Evolutionary conservation across 2,797 vertebrate genomes (phyloP).

Genomic region (Darevskia mixta): DNA sequence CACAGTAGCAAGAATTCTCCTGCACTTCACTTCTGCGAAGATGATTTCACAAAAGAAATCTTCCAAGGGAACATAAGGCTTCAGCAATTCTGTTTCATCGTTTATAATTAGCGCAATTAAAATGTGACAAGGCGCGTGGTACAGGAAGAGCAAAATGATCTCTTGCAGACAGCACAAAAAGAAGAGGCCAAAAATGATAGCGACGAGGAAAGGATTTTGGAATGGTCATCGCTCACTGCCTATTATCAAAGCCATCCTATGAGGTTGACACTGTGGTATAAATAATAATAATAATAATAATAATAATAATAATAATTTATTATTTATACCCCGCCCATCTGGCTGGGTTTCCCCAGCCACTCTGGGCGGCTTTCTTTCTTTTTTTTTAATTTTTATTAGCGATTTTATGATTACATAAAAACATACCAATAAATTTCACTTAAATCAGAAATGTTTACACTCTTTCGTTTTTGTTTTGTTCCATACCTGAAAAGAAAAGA

Average conservation of each 20-base stretch:
- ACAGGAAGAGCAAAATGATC: background rate
- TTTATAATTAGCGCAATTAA: constrained; percentile 51
- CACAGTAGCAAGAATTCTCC: constrained; percentile 68
- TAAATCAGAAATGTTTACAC: too few relatives aligned
- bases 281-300: too few relatives aligned
- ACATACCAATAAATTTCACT: too few relatives aligned
- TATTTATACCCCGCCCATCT: too few relatives aligned
- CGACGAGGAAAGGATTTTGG: background rate
- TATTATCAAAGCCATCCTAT: background rate
- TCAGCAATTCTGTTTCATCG: constrained; percentile 46
- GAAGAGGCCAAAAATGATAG: background rate
- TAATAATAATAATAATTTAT: too few relatives aligned
- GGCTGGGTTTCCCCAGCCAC: too few relatives aligned
- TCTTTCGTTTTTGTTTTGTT: too few relatives aligned
- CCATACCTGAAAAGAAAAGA: too few relatives aligned
- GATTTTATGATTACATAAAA: too few relatives aligned
- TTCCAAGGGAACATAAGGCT: constrained; percentile 43
- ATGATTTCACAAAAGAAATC: constrained; percentile 62
- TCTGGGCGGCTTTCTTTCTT: too few relatives aligned
- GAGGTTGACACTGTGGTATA: too few relatives aligned
- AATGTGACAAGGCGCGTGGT: constrained; percentile 17
- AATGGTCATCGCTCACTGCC: background rate
- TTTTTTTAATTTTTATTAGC: too few relatives aligned
- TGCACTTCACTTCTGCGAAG: constrained; percentile 65
- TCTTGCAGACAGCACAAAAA: constrained; percentile 42